Conservation (phyloP, 2,797 vertebrate genomes). For the Sebastes miniatus region DNA sequence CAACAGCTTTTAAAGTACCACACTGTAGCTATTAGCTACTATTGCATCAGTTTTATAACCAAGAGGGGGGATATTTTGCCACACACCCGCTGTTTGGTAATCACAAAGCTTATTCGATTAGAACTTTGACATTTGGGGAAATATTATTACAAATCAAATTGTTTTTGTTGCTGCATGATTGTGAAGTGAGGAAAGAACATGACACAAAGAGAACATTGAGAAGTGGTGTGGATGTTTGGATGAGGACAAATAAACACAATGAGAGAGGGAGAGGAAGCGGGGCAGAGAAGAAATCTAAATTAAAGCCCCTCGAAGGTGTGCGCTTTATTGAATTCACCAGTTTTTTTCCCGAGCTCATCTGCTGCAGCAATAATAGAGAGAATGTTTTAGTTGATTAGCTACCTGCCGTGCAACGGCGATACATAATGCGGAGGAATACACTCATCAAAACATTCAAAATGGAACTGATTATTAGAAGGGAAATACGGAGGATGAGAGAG, state of each 20-base stretch:
- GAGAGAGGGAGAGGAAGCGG: slow-evolving; percentile 18
- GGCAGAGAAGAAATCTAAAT: slow-evolving; percentile 68
- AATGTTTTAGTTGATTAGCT: slow-evolving; percentile 80
- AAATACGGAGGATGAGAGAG: slow-evolving; percentile 29
- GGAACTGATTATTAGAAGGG: slow-evolving; percentile 69
- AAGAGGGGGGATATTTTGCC: not conserved
- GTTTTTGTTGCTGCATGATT: not conserved
- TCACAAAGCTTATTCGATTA: not conserved
- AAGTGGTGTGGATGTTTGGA: slow-evolving; percentile 33
- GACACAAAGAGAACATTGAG: slow-evolving; percentile 39
- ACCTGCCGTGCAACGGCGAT: slow-evolving; percentile 55
- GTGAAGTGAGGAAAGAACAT: slow-evolving; percentile 31
- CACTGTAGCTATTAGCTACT: too few species aligned
- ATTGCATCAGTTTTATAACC: not conserved
- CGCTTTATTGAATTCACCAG: slow-evolving; percentile 74
- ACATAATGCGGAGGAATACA: slow-evolving; percentile 59
- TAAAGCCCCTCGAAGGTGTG: slow-evolving; percentile 64
- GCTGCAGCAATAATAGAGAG: slow-evolving; percentile 74
- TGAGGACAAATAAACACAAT: slow-evolving; percentile 66
- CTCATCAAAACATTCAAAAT: slow-evolving; percentile 64
- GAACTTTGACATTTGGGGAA: not conserved
- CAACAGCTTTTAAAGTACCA: not conserved
- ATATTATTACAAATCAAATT: slow-evolving; percentile 28
- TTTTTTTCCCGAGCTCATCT: slow-evolving; percentile 63
- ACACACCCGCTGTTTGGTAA: not conserved